Conservation (phyloP, 1,140 invertebrate species). For the Carcinoscorpius rotundicauda region DNA sequence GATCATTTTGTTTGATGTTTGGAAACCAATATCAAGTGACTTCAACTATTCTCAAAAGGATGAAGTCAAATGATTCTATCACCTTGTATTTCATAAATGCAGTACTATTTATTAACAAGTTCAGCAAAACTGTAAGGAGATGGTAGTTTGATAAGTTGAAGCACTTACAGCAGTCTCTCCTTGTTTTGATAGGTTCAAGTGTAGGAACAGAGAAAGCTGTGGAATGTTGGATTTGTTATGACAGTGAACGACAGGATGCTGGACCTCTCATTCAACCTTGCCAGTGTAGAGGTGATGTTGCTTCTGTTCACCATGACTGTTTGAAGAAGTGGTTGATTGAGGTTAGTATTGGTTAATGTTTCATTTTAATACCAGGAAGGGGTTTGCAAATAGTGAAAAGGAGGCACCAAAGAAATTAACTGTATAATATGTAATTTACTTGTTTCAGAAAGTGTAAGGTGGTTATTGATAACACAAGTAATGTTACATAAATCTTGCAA, state of each 20-base stretch:
- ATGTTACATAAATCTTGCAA: neutral
- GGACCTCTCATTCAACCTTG: conserved; percentile 78
- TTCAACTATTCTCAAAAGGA: conserved; percentile 27
- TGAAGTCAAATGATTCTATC: conserved; percentile 16
- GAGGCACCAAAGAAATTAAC: neutral
- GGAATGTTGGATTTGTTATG: conserved; percentile 92
- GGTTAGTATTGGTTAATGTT: conserved; percentile 25
- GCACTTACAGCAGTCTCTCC: too few species aligned
- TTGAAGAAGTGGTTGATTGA: conserved; percentile 74
- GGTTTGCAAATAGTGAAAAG: neutral
- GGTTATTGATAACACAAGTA: neutral
- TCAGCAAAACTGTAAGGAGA: too few species aligned
- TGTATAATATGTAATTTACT: neutral
- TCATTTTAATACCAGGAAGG: neutral
- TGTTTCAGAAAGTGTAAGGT: neutral
- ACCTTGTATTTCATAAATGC: too few species aligned
- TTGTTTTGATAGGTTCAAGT: neutral
- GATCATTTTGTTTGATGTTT: too few species aligned
- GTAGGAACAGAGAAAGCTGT: conserved; percentile 14
- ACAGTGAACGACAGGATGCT: conserved; percentile 56
- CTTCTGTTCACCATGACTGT: conserved; percentile 82
- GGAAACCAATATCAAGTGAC: too few species aligned
- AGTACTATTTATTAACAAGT: too few species aligned
- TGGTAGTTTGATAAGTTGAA: too few species aligned
- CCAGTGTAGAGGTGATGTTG: conserved; percentile 76